Conservation (phyloP, 2,888 invertebrate species). For the Drosophila phalerata region DNA sequence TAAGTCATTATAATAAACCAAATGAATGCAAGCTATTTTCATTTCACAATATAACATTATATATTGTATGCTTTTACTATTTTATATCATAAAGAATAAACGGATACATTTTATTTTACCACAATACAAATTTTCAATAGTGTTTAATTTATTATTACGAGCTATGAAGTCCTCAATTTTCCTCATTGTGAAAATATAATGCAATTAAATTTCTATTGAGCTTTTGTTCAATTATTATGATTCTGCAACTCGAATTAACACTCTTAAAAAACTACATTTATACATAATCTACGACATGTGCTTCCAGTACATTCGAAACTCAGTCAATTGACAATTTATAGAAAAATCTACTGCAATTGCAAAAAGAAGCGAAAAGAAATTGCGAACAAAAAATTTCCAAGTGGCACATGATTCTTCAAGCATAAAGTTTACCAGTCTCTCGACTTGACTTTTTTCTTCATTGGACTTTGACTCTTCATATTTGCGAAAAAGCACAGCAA, state of each 20-base stretch:
- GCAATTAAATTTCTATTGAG: too few species aligned
- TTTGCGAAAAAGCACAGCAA: slow-evolving; percentile 5
- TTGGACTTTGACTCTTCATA: slow-evolving; percentile 5
- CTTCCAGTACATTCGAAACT: background rate
- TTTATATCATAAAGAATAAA: background rate
- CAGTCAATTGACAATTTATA: background rate
- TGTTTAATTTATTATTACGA: too few species aligned
- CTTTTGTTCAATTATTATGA: background rate
- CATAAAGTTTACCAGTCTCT: background rate
- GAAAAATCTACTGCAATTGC: background rate
- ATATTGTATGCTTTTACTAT: background rate
- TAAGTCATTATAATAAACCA: too few species aligned
- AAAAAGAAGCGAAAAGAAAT: background rate
- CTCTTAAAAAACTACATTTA: background rate
- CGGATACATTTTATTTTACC: background rate
- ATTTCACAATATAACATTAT: background rate
- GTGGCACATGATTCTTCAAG: background rate
- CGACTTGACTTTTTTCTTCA: background rate
- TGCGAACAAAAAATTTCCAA: background rate
- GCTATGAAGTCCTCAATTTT: too few species aligned
- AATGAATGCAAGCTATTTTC: too few species aligned
- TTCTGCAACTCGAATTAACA: background rate
- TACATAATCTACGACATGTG: background rate
- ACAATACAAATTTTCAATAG: too few species aligned
- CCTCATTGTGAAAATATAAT: too few species aligned